phyloP scores from a whole-genome alignment of 2,113 vertebrate species.

The Urocolius indicus region DNA sequence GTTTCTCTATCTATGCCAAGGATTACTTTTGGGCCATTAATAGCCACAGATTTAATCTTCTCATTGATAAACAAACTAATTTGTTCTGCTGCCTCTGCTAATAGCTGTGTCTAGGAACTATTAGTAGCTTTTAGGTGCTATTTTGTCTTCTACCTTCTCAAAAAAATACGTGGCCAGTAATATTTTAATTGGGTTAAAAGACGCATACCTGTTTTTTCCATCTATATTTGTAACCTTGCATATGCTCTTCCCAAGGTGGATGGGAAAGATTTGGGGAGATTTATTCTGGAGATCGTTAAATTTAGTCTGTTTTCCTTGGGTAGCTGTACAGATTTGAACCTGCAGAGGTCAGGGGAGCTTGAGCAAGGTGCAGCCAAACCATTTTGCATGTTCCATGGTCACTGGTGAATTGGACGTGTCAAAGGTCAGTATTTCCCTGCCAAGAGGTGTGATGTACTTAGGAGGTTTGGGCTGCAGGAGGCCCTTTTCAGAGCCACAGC shows the following conservation, averaged over 20 bases:
- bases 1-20: constrained; percentile 30
- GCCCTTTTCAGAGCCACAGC: background rate
- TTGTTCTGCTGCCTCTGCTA: constrained; percentile 44
- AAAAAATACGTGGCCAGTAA: background rate
- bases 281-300: background rate
- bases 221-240: constrained; percentile 23
- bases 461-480: background rate
- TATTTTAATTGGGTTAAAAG: constrained; percentile 28
- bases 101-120: constrained; percentile 59
- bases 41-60: constrained; percentile 53
- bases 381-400: background rate
- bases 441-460: rapidly evolving
- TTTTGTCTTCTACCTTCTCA: constrained; percentile 48
- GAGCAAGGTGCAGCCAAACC: background rate
- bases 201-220: background rate
- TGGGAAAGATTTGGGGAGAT: background rate
- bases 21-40: constrained; percentile 61
- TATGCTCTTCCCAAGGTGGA: background rate
- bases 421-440: background rate
- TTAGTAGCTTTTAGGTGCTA: constrained; percentile 51
- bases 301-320: background rate
- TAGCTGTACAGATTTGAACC: background rate
- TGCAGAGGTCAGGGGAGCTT: background rate
- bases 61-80: constrained; percentile 65
- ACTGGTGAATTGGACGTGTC: background rate